Evolutionary conservation across 2,888 invertebrate species (phyloP).

Genomic region (Apomyelois bistriatella): DNA sequence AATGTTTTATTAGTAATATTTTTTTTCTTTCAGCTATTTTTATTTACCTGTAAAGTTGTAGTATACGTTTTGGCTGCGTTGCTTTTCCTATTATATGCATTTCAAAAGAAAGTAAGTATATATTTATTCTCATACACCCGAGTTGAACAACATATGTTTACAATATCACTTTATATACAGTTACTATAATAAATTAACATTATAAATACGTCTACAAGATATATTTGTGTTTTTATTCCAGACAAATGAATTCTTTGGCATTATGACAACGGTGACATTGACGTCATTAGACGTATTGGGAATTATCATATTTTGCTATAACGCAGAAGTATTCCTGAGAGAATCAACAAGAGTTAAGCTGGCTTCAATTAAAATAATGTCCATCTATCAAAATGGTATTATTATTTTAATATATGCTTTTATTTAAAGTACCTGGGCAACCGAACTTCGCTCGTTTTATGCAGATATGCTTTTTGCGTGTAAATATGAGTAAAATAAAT

Average conservation of each 20-base stretch:
- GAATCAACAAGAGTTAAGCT: neutral
- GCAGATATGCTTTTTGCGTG: too few relatives aligned
- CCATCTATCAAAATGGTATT: neutral
- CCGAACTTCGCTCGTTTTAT: too few relatives aligned
- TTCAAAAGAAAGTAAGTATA: neutral
- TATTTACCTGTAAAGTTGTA: constrained; percentile 43
- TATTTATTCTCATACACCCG: too few relatives aligned
- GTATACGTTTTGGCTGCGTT: constrained; percentile 21
- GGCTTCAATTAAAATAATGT: neutral
- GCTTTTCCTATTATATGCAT: neutral
- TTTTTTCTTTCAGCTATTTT: constrained; percentile 38
- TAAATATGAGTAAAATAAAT: too few relatives aligned
- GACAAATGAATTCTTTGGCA: neutral
- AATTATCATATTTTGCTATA: neutral
- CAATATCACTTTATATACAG: too few relatives aligned
- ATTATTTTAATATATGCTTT: neutral
- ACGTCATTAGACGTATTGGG: neutral
- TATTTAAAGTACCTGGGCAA: too few relatives aligned
- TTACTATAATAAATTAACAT: too few relatives aligned
- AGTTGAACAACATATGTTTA: too few relatives aligned
- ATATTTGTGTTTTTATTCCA: neutral
- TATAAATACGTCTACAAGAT: too few relatives aligned
- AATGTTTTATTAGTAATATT: too few relatives aligned
- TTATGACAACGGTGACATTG: neutral
- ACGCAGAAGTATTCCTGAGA: neutral